Percentiles rank a stretch among this genome's conserved stretches.
Conservation (phyloP, 2,888 invertebrate genomes). For the Andrena praecox region DNA sequence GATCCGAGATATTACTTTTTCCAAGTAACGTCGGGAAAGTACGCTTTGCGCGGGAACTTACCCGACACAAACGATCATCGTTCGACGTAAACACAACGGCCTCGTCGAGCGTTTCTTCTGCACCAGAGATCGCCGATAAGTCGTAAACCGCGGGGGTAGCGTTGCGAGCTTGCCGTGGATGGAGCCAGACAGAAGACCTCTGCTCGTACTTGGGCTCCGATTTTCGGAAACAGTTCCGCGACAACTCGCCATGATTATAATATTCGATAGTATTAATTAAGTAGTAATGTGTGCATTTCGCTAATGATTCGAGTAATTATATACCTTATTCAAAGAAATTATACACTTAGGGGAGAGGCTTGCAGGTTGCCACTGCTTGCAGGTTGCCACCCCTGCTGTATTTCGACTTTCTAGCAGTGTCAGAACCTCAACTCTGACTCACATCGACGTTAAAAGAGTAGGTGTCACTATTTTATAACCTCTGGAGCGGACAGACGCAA, state of each 20-base stretch:
- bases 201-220: background rate
- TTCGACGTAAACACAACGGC: slow-evolving; percentile 26
- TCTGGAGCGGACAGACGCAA: too few relatives aligned
- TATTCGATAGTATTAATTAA: too few relatives aligned
- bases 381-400: too few relatives aligned
- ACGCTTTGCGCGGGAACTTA: slow-evolving; percentile 32
- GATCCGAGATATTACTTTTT: slow-evolving; percentile 16
- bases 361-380: too few relatives aligned
- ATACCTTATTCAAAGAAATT: too few relatives aligned
- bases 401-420: too few relatives aligned
- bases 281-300: too few relatives aligned
- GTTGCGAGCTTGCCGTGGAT: background rate
- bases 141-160: background rate
- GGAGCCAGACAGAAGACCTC: background rate
- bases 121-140: background rate
- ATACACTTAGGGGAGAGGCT: too few relatives aligned
- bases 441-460: too few relatives aligned
- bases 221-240: background rate
- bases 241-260: background rate
- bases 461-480: too few relatives aligned
- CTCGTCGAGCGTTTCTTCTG: background rate
- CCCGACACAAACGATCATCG: background rate
- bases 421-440: too few relatives aligned
- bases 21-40: background rate
- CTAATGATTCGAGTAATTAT: too few relatives aligned